A percentile compares a stretch with the other conserved stretches of the same genome.
Conservation (phyloP, 2,888 invertebrate species). For the Epiperipatus broadwayi region DNA sequence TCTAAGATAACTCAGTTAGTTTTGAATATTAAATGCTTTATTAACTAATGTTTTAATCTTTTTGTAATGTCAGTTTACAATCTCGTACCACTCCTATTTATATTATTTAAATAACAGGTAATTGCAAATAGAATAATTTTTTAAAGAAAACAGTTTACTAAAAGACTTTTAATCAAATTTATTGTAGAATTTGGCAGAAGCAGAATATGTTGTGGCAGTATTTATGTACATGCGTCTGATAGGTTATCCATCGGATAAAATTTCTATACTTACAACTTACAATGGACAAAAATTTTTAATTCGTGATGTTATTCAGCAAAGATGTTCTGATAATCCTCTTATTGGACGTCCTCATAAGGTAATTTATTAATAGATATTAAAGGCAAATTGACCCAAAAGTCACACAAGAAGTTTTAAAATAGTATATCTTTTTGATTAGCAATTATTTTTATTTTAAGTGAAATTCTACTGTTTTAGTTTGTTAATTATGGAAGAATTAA, state of each 20-base stretch:
- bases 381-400: conserved; percentile 8
- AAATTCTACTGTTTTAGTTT: too few species aligned
- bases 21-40: too few species aligned
- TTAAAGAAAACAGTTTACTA: too few species aligned
- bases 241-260: conserved; percentile 88
- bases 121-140: too few species aligned
- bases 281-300: conserved; percentile 97
- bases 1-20: too few species aligned
- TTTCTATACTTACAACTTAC: conserved; percentile 93
- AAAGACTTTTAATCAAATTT: conserved; percentile 7
- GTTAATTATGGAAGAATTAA: too few species aligned
- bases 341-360: conserved; percentile 81
- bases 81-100: too few species aligned
- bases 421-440: too few species aligned
- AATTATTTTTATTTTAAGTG: too few species aligned
- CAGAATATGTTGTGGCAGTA: conserved; percentile 79
- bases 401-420: not conserved
- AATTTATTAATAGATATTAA: conserved; percentile 18
- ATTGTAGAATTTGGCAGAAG: conserved; percentile 39
- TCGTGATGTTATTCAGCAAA: conserved; percentile 68
- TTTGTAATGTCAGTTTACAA: conserved; percentile 15
- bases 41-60: conserved; percentile 8
- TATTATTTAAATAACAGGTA: too few species aligned
- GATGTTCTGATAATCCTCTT: conserved; percentile 83
- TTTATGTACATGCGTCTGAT: conserved; percentile 96